Evolutionary conservation across 1,140 invertebrate species (phyloP), one percentile per base, ranked within the genome.

Genomic region (Melanaphis sacchari): DNA sequence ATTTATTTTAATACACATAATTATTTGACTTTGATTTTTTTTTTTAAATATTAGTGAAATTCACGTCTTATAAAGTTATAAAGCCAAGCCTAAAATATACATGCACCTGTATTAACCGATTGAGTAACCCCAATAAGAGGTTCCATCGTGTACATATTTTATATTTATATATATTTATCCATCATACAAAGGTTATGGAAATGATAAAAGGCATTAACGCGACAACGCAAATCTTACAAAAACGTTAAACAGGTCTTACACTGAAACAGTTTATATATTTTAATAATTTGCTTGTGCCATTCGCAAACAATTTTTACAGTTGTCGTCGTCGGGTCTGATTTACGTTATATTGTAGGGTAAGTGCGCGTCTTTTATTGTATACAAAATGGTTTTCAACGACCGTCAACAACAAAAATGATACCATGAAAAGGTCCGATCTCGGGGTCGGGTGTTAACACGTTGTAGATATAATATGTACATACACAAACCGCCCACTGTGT

Each of bases 401-500:
- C 59, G 5, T 76, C 59, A 24, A n/a, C 59, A n/a, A 76, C 31
- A 76, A 76, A 92, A 40, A 11, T 8, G 76, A 49, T 49, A 46
- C 2, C 26, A 82, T 26, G 21, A 85, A 93, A 93, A 85, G 91
- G 91, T 85, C 38, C 41, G 31, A 82, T 85, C 46, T 43, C 36
- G 59, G 46, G 46, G 84, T 92, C 46, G 76, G 81, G 81, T 52
- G 91, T 46, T 36, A 82, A 92, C 59, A 40, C 31, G 22, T 36
- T 76, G 31, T 59, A 59, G 31, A 31, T 66, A 66, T n/a, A 18
- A 52, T 41, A 36, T 36, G 36, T n/a, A 76, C 8, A 26, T 7
- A 84, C 38, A 81, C n/a, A 81, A 82, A 92, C 76, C 91, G 91
- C 91, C 91, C 91, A 92, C 91, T n/a, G 91, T 24, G 91, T 76